Percentiles rank a stretch among this genome's conserved stretches.
phyloP scores from a whole-genome alignment of 2,888 invertebrate species.

The Phaonia tiefii region DNA sequence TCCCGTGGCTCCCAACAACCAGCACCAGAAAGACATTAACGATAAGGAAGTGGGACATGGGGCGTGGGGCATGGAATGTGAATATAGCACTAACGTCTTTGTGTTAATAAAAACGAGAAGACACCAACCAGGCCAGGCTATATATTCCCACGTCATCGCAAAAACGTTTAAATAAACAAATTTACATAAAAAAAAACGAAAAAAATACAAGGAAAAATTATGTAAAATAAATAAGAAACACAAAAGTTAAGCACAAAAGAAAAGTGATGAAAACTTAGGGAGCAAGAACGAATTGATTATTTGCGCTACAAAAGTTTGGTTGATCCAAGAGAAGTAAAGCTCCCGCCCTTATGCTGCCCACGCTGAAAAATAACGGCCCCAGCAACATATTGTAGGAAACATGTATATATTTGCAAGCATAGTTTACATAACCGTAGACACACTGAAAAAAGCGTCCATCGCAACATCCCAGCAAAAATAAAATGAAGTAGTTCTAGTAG shows the following conservation, averaged over 20 bases:
- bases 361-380: too few species aligned
- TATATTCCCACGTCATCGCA: slow-evolving; percentile 12
- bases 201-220: slow-evolving; percentile 13
- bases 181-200: slow-evolving; percentile 30
- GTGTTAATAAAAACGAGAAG: not conserved
- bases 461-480: too few species aligned
- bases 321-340: too few species aligned
- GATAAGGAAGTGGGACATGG: slow-evolving; percentile 17
- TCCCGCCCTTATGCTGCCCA: too few species aligned
- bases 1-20: slow-evolving; percentile 69
- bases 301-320: not conserved
- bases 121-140: not conserved
- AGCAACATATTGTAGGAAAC: too few species aligned
- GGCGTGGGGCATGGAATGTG: slow-evolving; percentile 3
- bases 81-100: slow-evolving; percentile 5
- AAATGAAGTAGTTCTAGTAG: too few species aligned
- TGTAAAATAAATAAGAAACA: slow-evolving; percentile 19
- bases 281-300: not conserved
- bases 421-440: too few species aligned
- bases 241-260: slow-evolving; percentile 28
- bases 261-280: slow-evolving; percentile 5
- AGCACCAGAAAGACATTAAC: slow-evolving; percentile 29
- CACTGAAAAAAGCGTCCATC: too few species aligned
- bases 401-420: too few species aligned
- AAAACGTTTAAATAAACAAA: slow-evolving; percentile 24